Evolutionary conservation across 2,888 invertebrate species (phyloP).

Genomic region (Lasioglossum lativentre): DNA sequence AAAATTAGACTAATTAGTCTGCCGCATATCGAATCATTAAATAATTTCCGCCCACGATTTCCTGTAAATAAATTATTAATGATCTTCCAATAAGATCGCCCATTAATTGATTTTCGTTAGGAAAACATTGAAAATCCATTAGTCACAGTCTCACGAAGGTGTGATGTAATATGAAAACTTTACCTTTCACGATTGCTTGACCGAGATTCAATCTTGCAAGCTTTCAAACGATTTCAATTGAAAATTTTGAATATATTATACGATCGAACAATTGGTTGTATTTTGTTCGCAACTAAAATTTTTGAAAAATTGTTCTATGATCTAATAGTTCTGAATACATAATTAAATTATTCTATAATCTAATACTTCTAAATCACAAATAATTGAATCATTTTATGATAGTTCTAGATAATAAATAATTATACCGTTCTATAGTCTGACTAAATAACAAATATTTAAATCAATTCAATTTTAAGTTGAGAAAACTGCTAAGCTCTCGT

Average conservation of each 20-base stretch:
- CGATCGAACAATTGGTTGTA: not conserved
- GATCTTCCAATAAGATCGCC: not conserved
- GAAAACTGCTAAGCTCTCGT: not conserved
- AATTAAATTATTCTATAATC: not conserved
- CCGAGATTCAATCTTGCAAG: not conserved
- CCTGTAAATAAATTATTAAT: constrained; percentile 2
- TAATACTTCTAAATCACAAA: no score
- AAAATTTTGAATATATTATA: not conserved
- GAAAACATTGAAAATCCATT: not conserved
- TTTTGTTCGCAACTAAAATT: not conserved
- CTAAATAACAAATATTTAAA: not conserved
- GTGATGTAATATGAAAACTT: not conserved
- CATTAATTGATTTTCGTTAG: not conserved
- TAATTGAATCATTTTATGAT: not conserved
- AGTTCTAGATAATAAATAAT: not conserved
- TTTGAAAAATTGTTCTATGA: not conserved
- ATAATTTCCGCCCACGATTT: not conserved
- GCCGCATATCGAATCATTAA: not conserved
- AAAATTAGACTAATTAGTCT: not conserved
- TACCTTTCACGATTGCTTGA: not conserved
- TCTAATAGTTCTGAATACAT: not conserved
- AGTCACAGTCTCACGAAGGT: not conserved
- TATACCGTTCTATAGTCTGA: not conserved
- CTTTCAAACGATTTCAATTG: not conserved
- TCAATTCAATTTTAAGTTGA: not conserved